Base-by-base conservation (phyloP, 1,140 invertebrate species). In the Leptinotarsa lineolata region DNA sequence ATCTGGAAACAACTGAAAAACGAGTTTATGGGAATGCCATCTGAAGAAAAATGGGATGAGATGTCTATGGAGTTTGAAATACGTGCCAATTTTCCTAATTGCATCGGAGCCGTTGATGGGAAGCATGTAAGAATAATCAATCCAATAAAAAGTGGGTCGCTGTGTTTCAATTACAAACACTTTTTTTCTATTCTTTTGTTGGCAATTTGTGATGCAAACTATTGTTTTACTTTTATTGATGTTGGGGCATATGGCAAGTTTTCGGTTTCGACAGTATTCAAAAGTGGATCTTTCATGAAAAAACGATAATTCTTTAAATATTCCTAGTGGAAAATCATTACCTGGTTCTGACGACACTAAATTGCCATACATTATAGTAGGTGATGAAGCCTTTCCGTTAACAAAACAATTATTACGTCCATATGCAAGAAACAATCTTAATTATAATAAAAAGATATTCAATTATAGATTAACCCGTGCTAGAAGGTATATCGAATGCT, bases 391-490 rank as follows among this genome's bases (percentile, higher is more conserved):
- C 39, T 86, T 86, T 78, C 77, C 73, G 54, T 73, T 84, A 24
- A 73, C 45, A 15, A 66, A 75, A 16, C 71, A 83, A 74, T 44
- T 85, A 21, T 72, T 86, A 73, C 72, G 81, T 60, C 86, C 85
- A 44, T 86, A 84, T 79, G 73, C 82, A 22, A 80, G 82, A 68
- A 83, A 71, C 63, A 63, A 68, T 64, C 75, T 86, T 45, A 68
- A 75, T 48, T 61, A 79, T 21, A 69, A 81, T 45, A 84, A 79
- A 78, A 74, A 72, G 74, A 80, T 85, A 22, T 87, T 85, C 79
- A 87, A 88, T 76, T 87, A 87, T 75, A 73, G 83, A 21, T 73
- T 86, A 24, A 77, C 78, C 30, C 73, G 81, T 69, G 85, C 83
- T 21, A 73, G 84, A 71, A 65, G 83, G 59, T 82, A 84, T 30